Evolutionary conservation across 2,888 invertebrate species (phyloP).

Genomic region (Drosophila cognata): DNA sequence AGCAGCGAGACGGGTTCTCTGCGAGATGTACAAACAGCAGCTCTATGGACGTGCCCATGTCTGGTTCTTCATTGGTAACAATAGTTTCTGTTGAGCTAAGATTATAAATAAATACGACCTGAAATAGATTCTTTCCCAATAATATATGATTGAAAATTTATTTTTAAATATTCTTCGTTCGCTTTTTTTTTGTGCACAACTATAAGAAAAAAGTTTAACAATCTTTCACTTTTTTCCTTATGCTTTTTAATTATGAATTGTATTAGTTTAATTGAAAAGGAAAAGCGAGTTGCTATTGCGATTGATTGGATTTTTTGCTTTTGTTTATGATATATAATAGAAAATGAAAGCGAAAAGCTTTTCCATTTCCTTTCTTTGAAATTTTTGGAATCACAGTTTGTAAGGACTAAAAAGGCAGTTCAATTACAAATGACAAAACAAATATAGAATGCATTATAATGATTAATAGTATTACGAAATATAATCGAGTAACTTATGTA

Average conservation of each 20-base stretch:
- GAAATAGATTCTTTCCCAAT: background rate
- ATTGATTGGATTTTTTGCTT: background rate
- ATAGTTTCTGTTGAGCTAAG: background rate
- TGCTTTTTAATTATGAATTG: background rate
- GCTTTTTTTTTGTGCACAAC: background rate
- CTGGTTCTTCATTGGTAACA: constrained; percentile 98
- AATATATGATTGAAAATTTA: background rate
- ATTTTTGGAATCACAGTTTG: background rate
- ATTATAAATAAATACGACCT: background rate
- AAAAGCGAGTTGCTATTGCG: background rate
- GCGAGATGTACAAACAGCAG: constrained; percentile 97
- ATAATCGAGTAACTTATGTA: background rate
- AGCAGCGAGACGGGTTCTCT: constrained; percentile 97
- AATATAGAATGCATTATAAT: background rate
- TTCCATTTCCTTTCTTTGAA: background rate
- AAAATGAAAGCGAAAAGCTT: background rate
- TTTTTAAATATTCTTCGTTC: background rate
- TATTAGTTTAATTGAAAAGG: background rate
- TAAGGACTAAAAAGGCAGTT: background rate
- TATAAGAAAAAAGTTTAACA: background rate
- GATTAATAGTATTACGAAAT: background rate
- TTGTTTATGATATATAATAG: background rate
- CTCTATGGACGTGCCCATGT: constrained; percentile 98
- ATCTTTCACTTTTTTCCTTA: background rate
- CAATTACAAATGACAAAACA: background rate